Evolutionary conservation across 2,888 invertebrate genomes (phyloP), one percentile per base, ranked within the genome.

Genomic region (Campoplex capitator): DNA sequence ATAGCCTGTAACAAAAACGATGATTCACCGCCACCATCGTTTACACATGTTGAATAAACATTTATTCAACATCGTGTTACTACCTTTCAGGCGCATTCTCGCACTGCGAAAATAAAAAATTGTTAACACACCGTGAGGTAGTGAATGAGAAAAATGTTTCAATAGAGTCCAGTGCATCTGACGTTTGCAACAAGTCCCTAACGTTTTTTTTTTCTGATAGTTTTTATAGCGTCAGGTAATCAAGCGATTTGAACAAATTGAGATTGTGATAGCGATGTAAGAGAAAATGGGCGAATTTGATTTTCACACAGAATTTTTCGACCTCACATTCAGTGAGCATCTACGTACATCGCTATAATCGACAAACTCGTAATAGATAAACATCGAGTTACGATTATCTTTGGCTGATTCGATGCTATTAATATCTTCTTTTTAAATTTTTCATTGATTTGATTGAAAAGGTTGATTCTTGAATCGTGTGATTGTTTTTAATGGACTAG

Each of bases 11-110:
- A 42, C 16, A 48, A 65, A 76, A 76, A 76, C 62, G n/a, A 76
- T 65, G 38, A 76, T 76, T 76, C 62, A 65, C 35, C 45, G 62
- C 45, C 35, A 65, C 48, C 65, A 76, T 65, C 45, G 65, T 65
- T 65, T 32, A 18, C 76, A 35, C 48, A 48, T 48, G 65, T 65
- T 48, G 65, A 65, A 65, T 65, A 48, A 28, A 32, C 65, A 75
- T 56, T 75, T 38, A 28, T 58, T 75, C 42, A 42, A 73, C 54
- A 35, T 54, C 11, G 54, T 35, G 38, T 42, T 35, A 62, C 32
- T 35, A 62, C 32, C 32, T 42, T 56, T 65, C 65, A 38, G 32
- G 11, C n/a, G n/a, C 65, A 65, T 28, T 48, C 45, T 45, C 35
- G 48, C 48, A 48, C 48, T 13, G 35, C 32, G 13, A 48, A 48